Conservation (phyloP, 2,888 invertebrate genomes). For the Teinopalpus imperialis region DNA sequence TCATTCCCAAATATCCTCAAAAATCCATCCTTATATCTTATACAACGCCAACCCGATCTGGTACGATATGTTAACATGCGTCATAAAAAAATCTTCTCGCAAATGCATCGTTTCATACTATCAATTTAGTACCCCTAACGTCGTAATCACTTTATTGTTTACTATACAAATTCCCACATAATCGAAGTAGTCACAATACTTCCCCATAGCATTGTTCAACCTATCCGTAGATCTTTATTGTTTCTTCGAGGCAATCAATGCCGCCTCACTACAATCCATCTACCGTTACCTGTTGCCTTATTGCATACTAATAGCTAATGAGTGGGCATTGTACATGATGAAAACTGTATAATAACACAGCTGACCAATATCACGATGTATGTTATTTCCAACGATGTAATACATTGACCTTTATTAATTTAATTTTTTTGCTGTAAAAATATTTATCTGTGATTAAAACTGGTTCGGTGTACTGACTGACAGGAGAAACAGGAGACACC, state of each 20-base stretch:
- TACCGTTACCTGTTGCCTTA: conserved; percentile 49
- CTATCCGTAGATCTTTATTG: conserved; percentile 24
- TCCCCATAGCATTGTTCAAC: conserved; percentile 21
- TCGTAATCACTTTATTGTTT: conserved; percentile 22
- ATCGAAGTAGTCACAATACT: conserved; percentile 8
- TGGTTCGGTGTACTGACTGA: too few relatives aligned
- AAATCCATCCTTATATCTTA: too few relatives aligned
- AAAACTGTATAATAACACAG: conserved; percentile 25
- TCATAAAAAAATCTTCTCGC: neutral
- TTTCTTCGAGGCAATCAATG: conserved; percentile 46
- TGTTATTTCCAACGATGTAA: conserved; percentile 4
- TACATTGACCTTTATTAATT: conserved; percentile 15
- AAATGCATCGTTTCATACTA: neutral
- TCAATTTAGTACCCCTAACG: neutral
- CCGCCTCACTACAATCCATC: conserved; percentile 30
- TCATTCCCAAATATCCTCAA: too few relatives aligned
- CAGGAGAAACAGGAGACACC: too few relatives aligned
- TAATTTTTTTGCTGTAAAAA: too few relatives aligned
- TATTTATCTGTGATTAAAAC: too few relatives aligned
- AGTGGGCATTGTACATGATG: conserved; percentile 19
- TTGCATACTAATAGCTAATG: conserved; percentile 47
- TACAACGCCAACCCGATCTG: too few relatives aligned
- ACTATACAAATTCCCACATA: conserved; percentile 21
- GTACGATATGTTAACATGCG: too few relatives aligned
- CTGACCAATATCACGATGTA: conserved; percentile 13